Evolutionary conservation across 2,888 invertebrate species (phyloP), one percentile per base, ranked within the genome.

Genomic region (Drosophila hamatofila): DNA sequence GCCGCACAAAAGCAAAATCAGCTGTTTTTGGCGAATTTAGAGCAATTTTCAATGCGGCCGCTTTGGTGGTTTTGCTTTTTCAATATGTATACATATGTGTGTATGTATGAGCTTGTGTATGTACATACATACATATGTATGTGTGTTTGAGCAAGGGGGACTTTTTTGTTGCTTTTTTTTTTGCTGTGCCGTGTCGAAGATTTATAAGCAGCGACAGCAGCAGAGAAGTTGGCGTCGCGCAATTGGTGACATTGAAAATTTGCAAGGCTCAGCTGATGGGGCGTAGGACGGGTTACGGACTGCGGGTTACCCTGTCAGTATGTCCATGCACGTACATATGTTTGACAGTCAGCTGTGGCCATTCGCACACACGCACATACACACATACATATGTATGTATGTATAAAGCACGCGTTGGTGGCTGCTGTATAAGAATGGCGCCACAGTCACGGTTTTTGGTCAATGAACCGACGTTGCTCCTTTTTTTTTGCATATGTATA

Each of bases 201-300:
- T 89, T 89, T 89, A 85, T 77, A 88, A 78, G 83, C 88, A 86
- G 74, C 89, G 83, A 72, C 81, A 78, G 39, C 42, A 69, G 57
- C 81, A 68, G 77, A 42, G 80, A 60, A 71, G 83, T 80, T 88
- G 83, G 75, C 88, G 82, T 68, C 81, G 79, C 86, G 72, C 87
- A 89, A 79, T 86, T 86, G 86, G 88, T 87, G 87, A 87, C 87
- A 87, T 87, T 87, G 87, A 87, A 87, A 87, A 88, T 87, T 89
- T 86, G 87, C 84, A 84, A 86, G 84, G 87, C 80, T 82, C 77
- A 72, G 78, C 77, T 78, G 78, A 70, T 56, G 59, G 39, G 61
- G 67, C 37, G 52, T n/a, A 16, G 51, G 57, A 55, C 52, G 62
- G 51, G 55, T 59, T 52, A 51, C 69, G 63, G 60, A 58, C 55